Evolutionary conservation across 2,113 vertebrate genomes (phyloP).

Genomic region (Pavo muticus): DNA sequence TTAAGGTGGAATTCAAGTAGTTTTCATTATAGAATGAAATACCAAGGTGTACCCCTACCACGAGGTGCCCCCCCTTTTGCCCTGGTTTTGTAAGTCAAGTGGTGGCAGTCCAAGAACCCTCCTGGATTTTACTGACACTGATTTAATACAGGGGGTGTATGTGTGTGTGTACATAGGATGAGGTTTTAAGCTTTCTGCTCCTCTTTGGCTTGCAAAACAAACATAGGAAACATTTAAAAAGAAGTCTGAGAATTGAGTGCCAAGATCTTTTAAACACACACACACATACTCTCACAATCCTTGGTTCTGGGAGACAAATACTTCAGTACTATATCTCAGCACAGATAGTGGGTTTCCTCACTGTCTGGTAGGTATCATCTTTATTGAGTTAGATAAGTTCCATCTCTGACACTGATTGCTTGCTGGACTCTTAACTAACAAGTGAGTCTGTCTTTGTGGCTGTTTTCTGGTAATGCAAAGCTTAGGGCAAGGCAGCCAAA

Average conservation of each 20-base stretch:
- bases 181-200: conserved; percentile 44
- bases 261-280: not conserved
- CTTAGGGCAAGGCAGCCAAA: not conserved
- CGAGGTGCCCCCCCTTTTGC: not conserved
- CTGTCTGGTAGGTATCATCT: conserved; percentile 7
- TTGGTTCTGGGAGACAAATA: not conserved
- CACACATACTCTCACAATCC: not conserved
- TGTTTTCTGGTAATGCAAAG: not conserved
- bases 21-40: conserved; percentile 18
- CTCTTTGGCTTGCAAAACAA: conserved; percentile 18
- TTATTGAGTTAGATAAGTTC: not conserved
- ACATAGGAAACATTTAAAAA: conserved; percentile 21
- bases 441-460: not conserved
- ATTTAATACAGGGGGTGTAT: not conserved
- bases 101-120: not conserved
- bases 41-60: conserved; percentile 17
- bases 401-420: conserved; percentile 6
- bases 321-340: not conserved
- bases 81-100: conserved; percentile 24
- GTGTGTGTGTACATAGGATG: not conserved
- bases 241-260: not conserved
- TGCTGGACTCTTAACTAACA: conserved; percentile 27
- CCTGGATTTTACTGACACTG: not conserved
- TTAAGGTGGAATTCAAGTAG: conserved; percentile 40
- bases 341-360: conserved; percentile 26